phyloP scores from a whole-genome alignment of 2,888 invertebrate species.

The Callyntrura guangdongensis region DNA sequence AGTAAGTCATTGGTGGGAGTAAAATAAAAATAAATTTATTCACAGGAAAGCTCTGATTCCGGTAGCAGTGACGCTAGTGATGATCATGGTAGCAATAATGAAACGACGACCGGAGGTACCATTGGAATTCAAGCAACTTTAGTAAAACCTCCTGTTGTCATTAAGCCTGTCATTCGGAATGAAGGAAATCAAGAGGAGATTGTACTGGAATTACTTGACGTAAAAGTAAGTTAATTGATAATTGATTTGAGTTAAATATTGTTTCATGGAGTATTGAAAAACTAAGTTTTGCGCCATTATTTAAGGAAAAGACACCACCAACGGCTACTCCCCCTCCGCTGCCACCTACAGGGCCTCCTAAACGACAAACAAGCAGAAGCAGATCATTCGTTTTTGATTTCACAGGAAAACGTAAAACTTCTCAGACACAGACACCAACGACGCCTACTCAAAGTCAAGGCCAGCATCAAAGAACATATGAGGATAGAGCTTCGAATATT shows the following conservation, averaged over 20 bases:
- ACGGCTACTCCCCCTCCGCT: conserved; percentile 53
- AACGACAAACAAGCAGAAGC: conserved; percentile 46
- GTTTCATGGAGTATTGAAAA: neutral
- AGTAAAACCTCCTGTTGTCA: conserved; percentile 38
- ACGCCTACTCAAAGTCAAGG: neutral
- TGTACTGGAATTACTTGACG: conserved; percentile 61
- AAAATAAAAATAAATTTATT: no score
- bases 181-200: conserved; percentile 74
- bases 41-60: no score
- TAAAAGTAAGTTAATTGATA: conserved; percentile 47
- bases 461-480: neutral
- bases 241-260: no score
- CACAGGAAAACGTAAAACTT: conserved; percentile 69
- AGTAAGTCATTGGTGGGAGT: no score
- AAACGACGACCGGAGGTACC: neutral
- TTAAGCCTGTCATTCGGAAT: neutral
- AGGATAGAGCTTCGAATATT: neutral
- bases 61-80: conserved; percentile 13
- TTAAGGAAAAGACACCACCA: conserved; percentile 54
- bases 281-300: neutral
- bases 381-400: conserved; percentile 72
- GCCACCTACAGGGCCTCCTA: conserved; percentile 27
- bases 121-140: neutral
- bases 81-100: neutral
- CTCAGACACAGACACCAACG: conserved; percentile 3